These are phyloP conservation scores for Alosa sapidissima DNA, from an alignment of 2,797 vertebrate species.

Conservation along the genomic window DNA sequence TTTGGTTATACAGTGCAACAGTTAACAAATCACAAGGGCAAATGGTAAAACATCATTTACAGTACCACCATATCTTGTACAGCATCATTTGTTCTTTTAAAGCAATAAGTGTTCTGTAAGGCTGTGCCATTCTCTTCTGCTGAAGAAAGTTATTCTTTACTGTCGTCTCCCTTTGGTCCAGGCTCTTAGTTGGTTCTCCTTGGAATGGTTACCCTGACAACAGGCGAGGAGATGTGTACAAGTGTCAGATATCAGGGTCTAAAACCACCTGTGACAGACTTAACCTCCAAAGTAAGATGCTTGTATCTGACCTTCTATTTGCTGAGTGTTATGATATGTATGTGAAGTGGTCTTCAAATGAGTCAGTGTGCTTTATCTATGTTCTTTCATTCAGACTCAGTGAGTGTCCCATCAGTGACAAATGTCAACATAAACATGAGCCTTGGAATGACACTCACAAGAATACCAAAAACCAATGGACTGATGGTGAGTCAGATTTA, in stretches of 20 bases:
- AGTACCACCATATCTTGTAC: not conserved
- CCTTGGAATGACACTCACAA: slow-evolving; percentile 80
- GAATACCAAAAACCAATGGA: slow-evolving; percentile 68
- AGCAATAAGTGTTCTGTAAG: not conserved
- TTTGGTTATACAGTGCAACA: slow-evolving; percentile 89
- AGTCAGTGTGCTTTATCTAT: not conserved
- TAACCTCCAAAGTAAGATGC: slow-evolving; percentile 74
- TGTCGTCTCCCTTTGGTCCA: slow-evolving; percentile 44
- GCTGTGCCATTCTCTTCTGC: not conserved
- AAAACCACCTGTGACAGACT: slow-evolving; percentile 71
- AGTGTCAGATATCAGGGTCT: slow-evolving; percentile 65
- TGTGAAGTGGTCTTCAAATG: not conserved
- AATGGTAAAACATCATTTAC: slow-evolving; percentile 77
- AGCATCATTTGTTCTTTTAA: not conserved
- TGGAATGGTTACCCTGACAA: slow-evolving; percentile 80
- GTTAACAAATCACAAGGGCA: slow-evolving; percentile 77
- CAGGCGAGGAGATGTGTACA: slow-evolving; percentile 83
- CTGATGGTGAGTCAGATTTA: not conserved
- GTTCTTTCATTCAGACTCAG: slow-evolving; percentile 63
- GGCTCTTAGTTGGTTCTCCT: slow-evolving; percentile 83
- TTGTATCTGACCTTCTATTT: not conserved
- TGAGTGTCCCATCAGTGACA: slow-evolving; percentile 74
- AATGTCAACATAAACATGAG: slow-evolving; percentile 83
- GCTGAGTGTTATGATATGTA: not conserved
- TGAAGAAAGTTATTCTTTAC: not conserved